Base-by-base conservation (phyloP, 2,797 vertebrate species). In the Netta rufina region DNA sequence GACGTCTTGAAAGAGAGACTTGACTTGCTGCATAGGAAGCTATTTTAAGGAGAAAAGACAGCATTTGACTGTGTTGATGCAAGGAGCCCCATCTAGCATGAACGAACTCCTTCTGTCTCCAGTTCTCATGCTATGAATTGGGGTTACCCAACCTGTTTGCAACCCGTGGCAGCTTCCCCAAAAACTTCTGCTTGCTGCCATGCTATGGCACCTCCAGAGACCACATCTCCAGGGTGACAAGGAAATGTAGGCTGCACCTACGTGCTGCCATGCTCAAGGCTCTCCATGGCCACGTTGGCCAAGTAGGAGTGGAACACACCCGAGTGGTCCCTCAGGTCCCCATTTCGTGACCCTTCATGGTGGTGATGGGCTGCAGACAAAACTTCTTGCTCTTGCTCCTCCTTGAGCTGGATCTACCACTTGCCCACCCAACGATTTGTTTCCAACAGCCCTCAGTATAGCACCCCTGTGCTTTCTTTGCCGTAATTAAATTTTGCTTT, bases 401-500 rank as follows among this genome's bases (percentile, higher is more conserved):
- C 0, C 0, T 5, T 49, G 41, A 72, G 33, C 71, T 76, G 76
- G 67, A 61, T 9, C 22, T 2, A 4, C 57, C 33, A 9, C 60
- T 64, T 21, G 18, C 69, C 16, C 13, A 12, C 54, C 25, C 47
- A 22, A 49, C 11, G 33, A 32, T 87, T 47, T 62, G 28, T 79
- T 85, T 67, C 58, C 49, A 56, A 38, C 74, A 75, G 66, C 36
- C 51, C 60, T 69, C 72, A 12, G 43, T 41, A 64, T 36, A 76
- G 18, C n/a, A 54, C 43, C 79, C 56, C 39, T 0, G 9, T 1
- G 32, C 27, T 25, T 19, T 17, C 65, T 49, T 95, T 67, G 57
- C 79, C 51, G 7, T 82, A 88, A 97, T 87, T 94, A 94, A 93
- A 93, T 94, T 95, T 92, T 72, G 76, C 95, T 94, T 96, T 87